Evolutionary conservation across 2,113 vertebrate species (phyloP).

Genomic region (Thamnaconus septentrionalis): DNA sequence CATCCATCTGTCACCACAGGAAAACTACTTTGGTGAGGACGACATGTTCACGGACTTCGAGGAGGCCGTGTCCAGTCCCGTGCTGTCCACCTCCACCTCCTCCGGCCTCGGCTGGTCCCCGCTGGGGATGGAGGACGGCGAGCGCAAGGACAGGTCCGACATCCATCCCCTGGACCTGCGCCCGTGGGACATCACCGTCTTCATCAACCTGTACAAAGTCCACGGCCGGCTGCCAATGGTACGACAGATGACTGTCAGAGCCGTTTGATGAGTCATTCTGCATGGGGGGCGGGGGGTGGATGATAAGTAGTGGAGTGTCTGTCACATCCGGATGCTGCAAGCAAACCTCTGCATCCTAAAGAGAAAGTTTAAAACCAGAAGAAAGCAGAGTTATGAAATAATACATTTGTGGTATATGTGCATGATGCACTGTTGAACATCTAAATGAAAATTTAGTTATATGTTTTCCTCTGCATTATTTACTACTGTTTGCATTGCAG

Average conservation of each 20-base stretch:
- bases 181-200: constrained; percentile 97
- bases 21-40: constrained; percentile 98
- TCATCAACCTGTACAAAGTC: constrained; percentile 94
- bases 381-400: no score
- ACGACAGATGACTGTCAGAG: constrained; percentile 34
- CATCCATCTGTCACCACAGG: constrained; percentile 68
- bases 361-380: no score
- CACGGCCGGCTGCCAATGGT: constrained; percentile 93
- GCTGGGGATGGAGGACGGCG: constrained; percentile 84
- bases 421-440: no score
- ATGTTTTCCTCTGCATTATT: no score
- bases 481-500: no score
- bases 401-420: no score
- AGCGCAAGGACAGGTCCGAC: constrained; percentile 74
- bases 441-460: no score
- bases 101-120: constrained; percentile 93
- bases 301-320: no score
- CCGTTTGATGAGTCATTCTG: no score
- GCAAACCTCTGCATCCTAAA: no score
- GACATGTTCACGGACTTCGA: constrained; percentile 99
- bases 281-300: no score
- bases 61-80: constrained; percentile 88
- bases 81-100: constrained; percentile 87
- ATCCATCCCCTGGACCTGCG: constrained; percentile 87
- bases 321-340: no score